Evolutionary conservation across 2,797 vertebrate species (phyloP).

Genomic region (Molossus alvarezi): DNA sequence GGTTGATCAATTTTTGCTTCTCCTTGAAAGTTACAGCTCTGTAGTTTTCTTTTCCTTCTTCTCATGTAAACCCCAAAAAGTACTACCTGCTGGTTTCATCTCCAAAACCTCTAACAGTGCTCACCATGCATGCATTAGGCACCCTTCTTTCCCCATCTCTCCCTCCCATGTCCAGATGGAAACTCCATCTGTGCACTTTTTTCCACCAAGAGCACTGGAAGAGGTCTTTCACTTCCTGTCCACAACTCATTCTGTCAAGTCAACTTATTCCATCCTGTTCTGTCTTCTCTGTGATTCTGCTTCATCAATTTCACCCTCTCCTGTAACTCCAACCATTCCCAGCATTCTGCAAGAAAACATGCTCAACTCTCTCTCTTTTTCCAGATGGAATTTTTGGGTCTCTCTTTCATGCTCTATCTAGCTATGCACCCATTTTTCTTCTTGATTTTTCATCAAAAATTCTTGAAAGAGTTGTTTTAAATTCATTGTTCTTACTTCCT

Average conservation of each 20-base stretch:
- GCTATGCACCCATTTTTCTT: conserved; percentile 19
- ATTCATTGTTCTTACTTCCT: background rate
- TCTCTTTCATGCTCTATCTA: background rate
- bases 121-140: background rate
- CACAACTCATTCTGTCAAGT: background rate
- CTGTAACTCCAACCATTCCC: background rate
- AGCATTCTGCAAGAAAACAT: conserved; percentile 2
- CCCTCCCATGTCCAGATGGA: background rate
- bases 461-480: conserved; percentile 11
- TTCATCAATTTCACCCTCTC: background rate
- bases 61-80: background rate
- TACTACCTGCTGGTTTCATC: background rate
- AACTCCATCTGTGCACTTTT: background rate
- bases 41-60: background rate
- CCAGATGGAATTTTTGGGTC: background rate
- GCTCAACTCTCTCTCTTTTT: background rate
- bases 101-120: background rate
- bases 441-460: conserved; percentile 32
- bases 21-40: background rate
- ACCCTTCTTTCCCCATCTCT: background rate
- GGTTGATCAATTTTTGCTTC: conserved; percentile 7
- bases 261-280: background rate
- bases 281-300: conserved; percentile 27
- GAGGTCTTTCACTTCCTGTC: background rate
- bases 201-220: background rate